phyloP scores from a whole-genome alignment of 1,140 invertebrate species.

The Sarcophaga bullata region DNA sequence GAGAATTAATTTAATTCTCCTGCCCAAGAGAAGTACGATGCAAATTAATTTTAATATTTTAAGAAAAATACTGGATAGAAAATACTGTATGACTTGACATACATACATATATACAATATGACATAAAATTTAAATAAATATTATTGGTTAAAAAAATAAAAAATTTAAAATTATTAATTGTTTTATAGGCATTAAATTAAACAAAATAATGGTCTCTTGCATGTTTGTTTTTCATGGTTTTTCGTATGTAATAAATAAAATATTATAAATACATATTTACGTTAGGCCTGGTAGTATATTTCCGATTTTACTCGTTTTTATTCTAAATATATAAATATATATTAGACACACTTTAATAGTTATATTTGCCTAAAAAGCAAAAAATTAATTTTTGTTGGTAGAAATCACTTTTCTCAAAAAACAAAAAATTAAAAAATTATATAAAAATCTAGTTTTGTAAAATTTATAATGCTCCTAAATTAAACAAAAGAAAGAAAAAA shows the following conservation, averaged over 20 bases:
- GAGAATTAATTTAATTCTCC: too few species aligned
- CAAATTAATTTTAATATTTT: not conserved
- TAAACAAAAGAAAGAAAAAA: not conserved
- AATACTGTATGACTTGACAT: constrained; percentile 10
- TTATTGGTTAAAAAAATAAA: not conserved
- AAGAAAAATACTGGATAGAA: not conserved
- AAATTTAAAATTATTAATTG: not conserved
- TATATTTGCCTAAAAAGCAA: not conserved
- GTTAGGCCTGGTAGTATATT: constrained; percentile 38
- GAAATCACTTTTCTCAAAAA: not conserved
- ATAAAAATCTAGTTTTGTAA: not conserved
- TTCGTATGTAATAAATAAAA: constrained; percentile 2
- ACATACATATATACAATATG: not conserved
- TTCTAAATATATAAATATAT: constrained; percentile 13
- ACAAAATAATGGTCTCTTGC: constrained; percentile 27
- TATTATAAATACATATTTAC: constrained; percentile 29
- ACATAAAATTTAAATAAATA: not conserved
- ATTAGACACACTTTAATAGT: constrained; percentile 8
- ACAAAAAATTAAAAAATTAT: not conserved
- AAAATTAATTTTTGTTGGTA: not conserved
- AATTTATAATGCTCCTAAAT: not conserved
- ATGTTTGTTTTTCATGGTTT: constrained; percentile 33
- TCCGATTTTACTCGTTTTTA: constrained; percentile 40
- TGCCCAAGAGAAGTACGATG: too few species aligned
- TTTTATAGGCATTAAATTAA: not conserved